Base-by-base conservation (phyloP, 2,797 vertebrate species). In the Numenius phaeopus region DNA sequence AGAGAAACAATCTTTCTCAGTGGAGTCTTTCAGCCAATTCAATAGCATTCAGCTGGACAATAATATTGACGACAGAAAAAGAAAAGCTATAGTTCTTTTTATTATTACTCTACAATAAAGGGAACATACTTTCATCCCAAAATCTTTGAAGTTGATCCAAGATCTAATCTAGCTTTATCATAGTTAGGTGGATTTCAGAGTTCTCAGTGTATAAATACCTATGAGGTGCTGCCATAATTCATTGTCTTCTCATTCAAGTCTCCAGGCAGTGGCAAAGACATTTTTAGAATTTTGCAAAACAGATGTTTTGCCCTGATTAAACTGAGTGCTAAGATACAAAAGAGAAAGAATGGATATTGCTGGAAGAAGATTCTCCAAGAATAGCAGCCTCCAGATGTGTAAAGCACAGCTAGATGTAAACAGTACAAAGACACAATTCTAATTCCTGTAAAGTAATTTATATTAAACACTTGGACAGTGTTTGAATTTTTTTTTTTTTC, bases 81-180 rank as follows among this genome's bases (percentile, higher is more conserved):
- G 15, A 82, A 88, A 96, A 83, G 13, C 18, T 78, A 27, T 61
- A 59, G n/a, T 26, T 77, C 32, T 55, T 86, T 81, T 93, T 50
- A 37, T 87, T 61, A 73, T 69, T 77, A 61, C 19, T 67, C 27
- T 58, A 1, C 70, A 73, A 93, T 58, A 93, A 96, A 87, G 4
- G 27, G 83, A 76, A 57, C 11, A 54, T 46, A 61, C 11, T 85
- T 96, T 92, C 78, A 93, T 76, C 40, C 77, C 30, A 92, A 92
- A 95, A 94, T 78, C 83, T 52, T 87, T 94, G 78, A 96, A 86
- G 89, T 3, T 65, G 29, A 86, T 94, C 69, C 77, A 90, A 95
- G 81, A 86, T 79, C 58, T 86, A 91, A 96, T 83, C 77, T 83
- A 83, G 14, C 4, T 85, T 42, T 87, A 34, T 24, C 17, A 52